A percentile compares a stretch with the other conserved stretches of the same genome.
Evolutionary conservation across 1,140 invertebrate genomes (phyloP).

Genomic region (Aculops lycopersici): DNA sequence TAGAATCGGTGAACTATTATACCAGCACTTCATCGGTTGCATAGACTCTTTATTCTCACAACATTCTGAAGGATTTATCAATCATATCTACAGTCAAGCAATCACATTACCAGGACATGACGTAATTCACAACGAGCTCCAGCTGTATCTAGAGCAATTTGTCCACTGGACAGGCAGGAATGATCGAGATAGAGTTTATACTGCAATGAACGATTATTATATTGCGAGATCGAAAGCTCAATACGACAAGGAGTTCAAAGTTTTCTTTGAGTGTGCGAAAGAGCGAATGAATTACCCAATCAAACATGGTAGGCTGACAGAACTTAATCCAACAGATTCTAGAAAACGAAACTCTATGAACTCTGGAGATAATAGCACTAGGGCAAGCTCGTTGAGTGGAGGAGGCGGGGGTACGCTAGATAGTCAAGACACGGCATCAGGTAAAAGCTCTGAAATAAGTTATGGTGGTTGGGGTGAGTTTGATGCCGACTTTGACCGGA

Average conservation of each 20-base stretch:
- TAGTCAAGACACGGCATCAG: slow-evolving; percentile 3
- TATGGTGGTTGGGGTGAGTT: slow-evolving; percentile 9
- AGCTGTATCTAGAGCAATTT: slow-evolving; percentile 46
- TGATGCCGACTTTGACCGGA: slow-evolving; percentile 25
- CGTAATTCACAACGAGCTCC: slow-evolving; percentile 42
- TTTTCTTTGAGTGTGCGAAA: slow-evolving; percentile 41
- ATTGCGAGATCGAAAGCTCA: slow-evolving; percentile 38
- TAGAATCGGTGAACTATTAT: slow-evolving; percentile 48
- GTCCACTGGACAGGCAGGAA: slow-evolving; percentile 63
- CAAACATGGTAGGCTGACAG: neutral
- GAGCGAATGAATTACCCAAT: slow-evolving; percentile 12
- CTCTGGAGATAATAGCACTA: neutral
- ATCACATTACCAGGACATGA: slow-evolving; percentile 37
- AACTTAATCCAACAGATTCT: slow-evolving; percentile 3
- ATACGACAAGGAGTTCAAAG: slow-evolving; percentile 44
- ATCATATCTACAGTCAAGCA: slow-evolving; percentile 21
- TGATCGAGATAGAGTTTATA: slow-evolving; percentile 45
- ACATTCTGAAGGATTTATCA: slow-evolving; percentile 21
- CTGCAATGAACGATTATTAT: slow-evolving; percentile 42
- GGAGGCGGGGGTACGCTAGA: neutral
- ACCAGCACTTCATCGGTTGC: slow-evolving; percentile 57
- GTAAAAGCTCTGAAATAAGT: slow-evolving; percentile 6
- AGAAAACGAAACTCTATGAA: slow-evolving; percentile 3
- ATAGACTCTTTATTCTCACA: slow-evolving; percentile 62
- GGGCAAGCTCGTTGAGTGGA: slow-evolving; percentile 1